These are phyloP conservation scores for Cotesia vestalis DNA, from an alignment of 1,140 invertebrate genomes.

Conservation along the genomic window DNA sequence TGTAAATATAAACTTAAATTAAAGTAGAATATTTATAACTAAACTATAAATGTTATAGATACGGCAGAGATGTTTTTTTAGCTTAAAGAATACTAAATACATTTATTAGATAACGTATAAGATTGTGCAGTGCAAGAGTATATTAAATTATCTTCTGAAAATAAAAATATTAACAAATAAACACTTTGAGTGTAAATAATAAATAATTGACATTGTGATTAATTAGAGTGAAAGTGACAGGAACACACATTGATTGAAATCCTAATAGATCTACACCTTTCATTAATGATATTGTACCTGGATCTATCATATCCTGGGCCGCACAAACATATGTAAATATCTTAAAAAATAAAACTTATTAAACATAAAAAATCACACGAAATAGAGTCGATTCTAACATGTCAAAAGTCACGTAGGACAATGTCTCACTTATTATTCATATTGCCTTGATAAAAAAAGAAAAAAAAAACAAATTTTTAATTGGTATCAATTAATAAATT, in stretches of 20 bases:
- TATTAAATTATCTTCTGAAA: too few species aligned
- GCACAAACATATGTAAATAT: conserved; percentile 39
- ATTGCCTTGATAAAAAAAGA: not conserved
- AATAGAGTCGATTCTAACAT: not conserved
- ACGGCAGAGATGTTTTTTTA: not conserved
- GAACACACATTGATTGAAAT: too few species aligned
- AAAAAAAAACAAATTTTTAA: conserved; percentile 2
- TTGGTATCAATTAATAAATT: not conserved
- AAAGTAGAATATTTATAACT: not conserved
- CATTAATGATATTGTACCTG: conserved; percentile 38
- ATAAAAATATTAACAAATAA: too few species aligned
- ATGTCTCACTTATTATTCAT: conserved; percentile 5
- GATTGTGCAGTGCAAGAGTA: too few species aligned
- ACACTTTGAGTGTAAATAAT: too few species aligned
- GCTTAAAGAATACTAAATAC: too few species aligned
- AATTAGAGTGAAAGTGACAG: too few species aligned
- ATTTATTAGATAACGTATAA: too few species aligned
- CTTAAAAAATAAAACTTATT: conserved; percentile 1
- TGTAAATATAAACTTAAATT: not conserved
- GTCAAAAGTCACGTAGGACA: conserved; percentile 8
- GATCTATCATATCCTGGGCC: conserved; percentile 39
- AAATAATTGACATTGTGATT: too few species aligned
- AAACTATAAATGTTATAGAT: not conserved
- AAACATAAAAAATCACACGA: not conserved
- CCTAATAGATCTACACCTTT: not conserved